Base-by-base conservation (phyloP, 2,888 invertebrate species). In the Melanostoma scalare region DNA sequence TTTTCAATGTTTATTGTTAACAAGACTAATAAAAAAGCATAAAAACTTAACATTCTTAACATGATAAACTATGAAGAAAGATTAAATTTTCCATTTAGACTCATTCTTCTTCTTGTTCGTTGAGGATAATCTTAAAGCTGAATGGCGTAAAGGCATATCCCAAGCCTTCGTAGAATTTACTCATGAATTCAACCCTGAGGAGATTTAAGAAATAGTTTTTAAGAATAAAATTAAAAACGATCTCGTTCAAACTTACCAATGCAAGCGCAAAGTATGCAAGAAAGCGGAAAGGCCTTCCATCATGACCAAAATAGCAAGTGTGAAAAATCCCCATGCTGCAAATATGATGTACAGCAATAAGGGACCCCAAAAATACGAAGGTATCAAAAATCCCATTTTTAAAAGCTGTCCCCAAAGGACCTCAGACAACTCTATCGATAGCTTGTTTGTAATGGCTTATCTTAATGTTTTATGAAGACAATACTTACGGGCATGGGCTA, bases 271-370 rank as follows among this genome's bases (percentile, higher is more conserved):
- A 0, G 99, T 99, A 91, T 99, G 99, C 87, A 99, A 93, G 93
- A 99, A 99, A 53, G 99, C 99, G 9, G 99, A 99, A n/a, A 99
- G 93, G 0, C 99, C 99, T 93, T 99, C 99, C 99, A 99, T 99
- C 90, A 99, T 94, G 85, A 99, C 96, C 86, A 99, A 94, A 91
- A 99, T 98, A 87, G 96, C 96, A 60, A 99, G 93, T 0, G 99
- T 99, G 86, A 99, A 94, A 69, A 95, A 93, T 71, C 96, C 96
- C 98, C 99, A 99, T 89, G 96, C 94, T 85, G 95, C 95, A 92
- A 99, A 99, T 58, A 98, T 94, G 35, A 95, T 91, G 92, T 96
- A 98, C 55, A 98, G 91, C 80, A 95, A 93, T 78, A 97, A 93
- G 50, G 95, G 95, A 56, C 96, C 96, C 46, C 93, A 89, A 6